Base-by-base conservation (phyloP, 2,797 vertebrate species). In the Numenius phaeopus region DNA sequence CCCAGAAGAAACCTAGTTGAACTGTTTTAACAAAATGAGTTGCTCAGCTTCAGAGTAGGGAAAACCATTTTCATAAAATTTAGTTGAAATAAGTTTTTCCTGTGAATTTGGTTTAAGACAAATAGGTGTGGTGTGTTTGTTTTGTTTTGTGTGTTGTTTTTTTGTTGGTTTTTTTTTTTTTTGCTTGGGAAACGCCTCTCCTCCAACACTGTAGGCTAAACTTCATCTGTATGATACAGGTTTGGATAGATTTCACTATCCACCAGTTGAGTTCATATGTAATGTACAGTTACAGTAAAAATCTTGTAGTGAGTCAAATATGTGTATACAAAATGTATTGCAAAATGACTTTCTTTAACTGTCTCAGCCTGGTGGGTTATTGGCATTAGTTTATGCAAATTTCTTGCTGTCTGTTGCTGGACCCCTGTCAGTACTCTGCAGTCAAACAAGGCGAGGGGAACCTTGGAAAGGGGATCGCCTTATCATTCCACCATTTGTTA, bases 391-490 rank as follows among this genome's bases (percentile, higher is more conserved):
- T 65, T 71, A 27, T 46, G 89, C 20, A 26, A 39, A 0, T 88
- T 76, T 78, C 26, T 59, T 90, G 49, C 23, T 81, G 40, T 24
- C 21, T 78, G 14, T 69, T 88, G 16, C 30, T 40, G 23, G 34
- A 66, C 32, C 1, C 3, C 5, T 3, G 11, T 55, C 18, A 17
- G 0, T 27, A 21, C 4, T 88, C 32, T 21, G 47, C 27, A 69
- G 26, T 78, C 58, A 47, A 30, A 71, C 0, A 1, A 61, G 34
- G 4, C 17, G 44, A 3, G 1, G 19, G 49, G 7, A 91, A 47
- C 29, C 16, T 80, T 75, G 57, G 21, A 39, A 75, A 75, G 32
- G 20, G 17, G 21, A 30, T 46, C 57, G 7, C 19, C 47, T 78
- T 44, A 32, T 90, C 32, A 18, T 72, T 90, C 34, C 65, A 6